Base-by-base conservation (phyloP, 2,797 vertebrate genomes). In the Danio albolineatus region DNA sequence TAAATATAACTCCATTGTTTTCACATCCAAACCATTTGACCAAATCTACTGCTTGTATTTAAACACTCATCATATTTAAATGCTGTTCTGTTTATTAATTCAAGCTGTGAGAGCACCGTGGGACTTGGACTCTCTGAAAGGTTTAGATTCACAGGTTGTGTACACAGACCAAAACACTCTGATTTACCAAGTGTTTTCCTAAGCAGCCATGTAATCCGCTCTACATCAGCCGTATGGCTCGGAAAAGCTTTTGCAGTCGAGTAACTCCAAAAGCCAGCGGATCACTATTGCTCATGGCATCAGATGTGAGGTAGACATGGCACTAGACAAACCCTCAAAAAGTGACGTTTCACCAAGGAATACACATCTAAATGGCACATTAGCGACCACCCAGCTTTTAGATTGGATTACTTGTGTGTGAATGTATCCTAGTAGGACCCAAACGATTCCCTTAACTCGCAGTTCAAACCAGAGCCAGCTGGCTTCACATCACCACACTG, bases 131-230 rank as follows among this genome's bases (percentile, higher is more conserved):
- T 75, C n/a, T 84, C 53, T 65, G 51, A 57, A 78, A 51, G 54
- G 16, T 59, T 10, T 51, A 28, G 64, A 78, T 69, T 71, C 53
- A 44, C 57, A 57, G 49, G 13, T 70, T 67, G 44, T 82, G 53
- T 69, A 83, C 60, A 81, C 51, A 10, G 21, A 16, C n/a, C 53
- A 81, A 62, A 73, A 46, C n/a, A 38, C 60, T 67, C 38, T 0
- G 17, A 76, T 80, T 70, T 78, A 61, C 67, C 61, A 81, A 76
- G 71, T 38, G 48, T 71, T 82, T 73, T 59, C 80, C 69, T 82
- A 83, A 82, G 62, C 69, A 48, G 51, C 70, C 60, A 62, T 65
- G 53, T 78, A 87, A 85, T 85, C 76, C 54, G 6, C 66, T 71
- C 81, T 49, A 59, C 79, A 71, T n/a, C 62, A 57, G 67, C 49